Base-by-base conservation (phyloP, 2,113 vertebrate genomes). In the Willisornis vidua region DNA sequence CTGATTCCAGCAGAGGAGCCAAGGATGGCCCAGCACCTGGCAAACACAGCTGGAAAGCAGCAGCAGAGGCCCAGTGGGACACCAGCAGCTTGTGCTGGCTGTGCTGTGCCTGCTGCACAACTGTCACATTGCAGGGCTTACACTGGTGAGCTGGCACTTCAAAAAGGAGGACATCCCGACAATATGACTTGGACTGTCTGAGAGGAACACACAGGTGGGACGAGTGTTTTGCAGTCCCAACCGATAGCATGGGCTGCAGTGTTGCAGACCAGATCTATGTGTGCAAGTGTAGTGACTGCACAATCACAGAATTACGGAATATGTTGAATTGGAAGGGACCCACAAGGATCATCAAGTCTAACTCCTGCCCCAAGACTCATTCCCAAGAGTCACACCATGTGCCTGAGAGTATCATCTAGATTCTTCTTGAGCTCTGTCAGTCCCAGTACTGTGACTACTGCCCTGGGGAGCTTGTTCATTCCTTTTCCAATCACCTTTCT, bases 21-120 rank as follows among this genome's bases (percentile, higher is more conserved):
- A 12, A 20, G 8, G 15, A 13, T n/a, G 25, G n/a, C 22, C 22
- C 82, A 65, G 74, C 68, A 28, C 24, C 35, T 17, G 6, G 65
- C 62, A 55, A 14, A 16, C 2, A 3, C 14, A 37, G 66, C 62
- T 29, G 70, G 16, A 17, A 58, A 66, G 33, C 62, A 55, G 28
- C 48, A 33, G 72, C 70, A 29, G 87, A 29, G 57, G 52, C 12
- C 3, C 2, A 5, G 39, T 1, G 14, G 52, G 51, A 12, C 46
- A n/a, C 19, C 19, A 12, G 22, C 33, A 10, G 2, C 51, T 12
- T 4, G 1, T 29, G 19, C 63, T 18, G 5, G 0, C 55, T 23
- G 18, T 12, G 71, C 81, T 46, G 46, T 7, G 37, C 12, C 0
- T 6, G 1, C 14, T 12, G 12, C 49, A 13, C 28, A 37, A 3